phyloP scores from a whole-genome alignment of 2,888 invertebrate genomes.

The Cephus runcator region DNA sequence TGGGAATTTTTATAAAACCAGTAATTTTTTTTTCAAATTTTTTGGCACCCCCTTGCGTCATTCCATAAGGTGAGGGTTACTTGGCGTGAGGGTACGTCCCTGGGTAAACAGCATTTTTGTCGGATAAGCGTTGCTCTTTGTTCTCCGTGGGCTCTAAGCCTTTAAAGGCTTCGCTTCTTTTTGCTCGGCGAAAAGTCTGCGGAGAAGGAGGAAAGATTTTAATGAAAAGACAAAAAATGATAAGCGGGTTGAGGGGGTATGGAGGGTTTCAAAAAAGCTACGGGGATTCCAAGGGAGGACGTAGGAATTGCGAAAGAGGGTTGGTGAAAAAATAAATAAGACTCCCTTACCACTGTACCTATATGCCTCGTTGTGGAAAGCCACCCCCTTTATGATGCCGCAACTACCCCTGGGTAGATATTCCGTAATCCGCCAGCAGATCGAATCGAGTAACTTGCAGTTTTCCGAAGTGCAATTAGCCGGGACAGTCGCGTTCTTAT shows the following conservation, averaged over 20 bases:
- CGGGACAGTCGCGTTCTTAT: neutral
- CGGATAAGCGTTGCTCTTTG: neutral
- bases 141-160: neutral
- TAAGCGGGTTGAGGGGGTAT: neutral
- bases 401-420: neutral
- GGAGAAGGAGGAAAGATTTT: neutral
- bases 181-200: neutral
- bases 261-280: neutral
- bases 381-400: neutral
- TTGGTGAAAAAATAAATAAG: neutral
- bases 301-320: neutral
- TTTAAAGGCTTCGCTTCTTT: neutral
- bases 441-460: neutral
- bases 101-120: neutral
- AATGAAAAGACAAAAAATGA: neutral
- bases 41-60: neutral
- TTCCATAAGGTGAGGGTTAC: neutral
- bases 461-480: neutral
- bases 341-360: neutral
- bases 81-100: neutral
- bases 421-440: neutral
- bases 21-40: neutral
- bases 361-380: neutral
- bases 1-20: neutral
- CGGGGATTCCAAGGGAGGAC: neutral